Evolutionary conservation across 2,888 invertebrate genomes (phyloP).

Genomic region (Brenthis ino): DNA sequence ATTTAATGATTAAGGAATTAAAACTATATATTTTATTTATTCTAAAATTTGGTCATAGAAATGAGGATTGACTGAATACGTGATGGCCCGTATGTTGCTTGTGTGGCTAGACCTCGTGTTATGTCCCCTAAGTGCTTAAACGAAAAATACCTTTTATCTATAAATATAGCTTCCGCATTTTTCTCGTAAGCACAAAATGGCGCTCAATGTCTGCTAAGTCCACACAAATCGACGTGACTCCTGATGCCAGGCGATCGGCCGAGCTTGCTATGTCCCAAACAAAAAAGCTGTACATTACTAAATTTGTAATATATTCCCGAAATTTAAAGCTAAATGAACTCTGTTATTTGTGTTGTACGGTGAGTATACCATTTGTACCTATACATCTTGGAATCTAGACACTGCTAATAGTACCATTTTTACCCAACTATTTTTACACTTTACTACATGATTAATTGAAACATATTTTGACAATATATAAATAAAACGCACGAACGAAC

Average conservation of each 20-base stretch:
- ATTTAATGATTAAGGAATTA: too few relatives aligned
- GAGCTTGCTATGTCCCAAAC: constrained; percentile 29
- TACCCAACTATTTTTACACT: not conserved
- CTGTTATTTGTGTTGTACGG: not conserved
- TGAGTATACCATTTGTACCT: constrained; percentile 22
- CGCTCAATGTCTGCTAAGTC: constrained; percentile 38
- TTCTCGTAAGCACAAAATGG: constrained; percentile 40
- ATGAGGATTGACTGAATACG: constrained; percentile 38
- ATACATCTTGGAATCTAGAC: not conserved
- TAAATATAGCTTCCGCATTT: constrained; percentile 39
- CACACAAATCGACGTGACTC: constrained; percentile 26
- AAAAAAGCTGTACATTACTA: constrained; percentile 5
- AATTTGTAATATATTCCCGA: not conserved
- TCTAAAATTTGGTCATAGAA: constrained; percentile 44
- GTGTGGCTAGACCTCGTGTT: constrained; percentile 46
- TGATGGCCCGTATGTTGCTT: constrained; percentile 46
- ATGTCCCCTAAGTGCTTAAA: constrained; percentile 44
- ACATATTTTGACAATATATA: constrained; percentile 8
- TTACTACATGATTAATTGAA: not conserved
- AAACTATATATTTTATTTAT: not conserved
- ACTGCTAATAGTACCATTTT: constrained; percentile 11
- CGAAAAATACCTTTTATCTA: constrained; percentile 20
- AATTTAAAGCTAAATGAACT: constrained; percentile 6
- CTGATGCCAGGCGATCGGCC: constrained; percentile 29
- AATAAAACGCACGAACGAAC: constrained; percentile 46